Base-by-base conservation (phyloP, 1,140 invertebrate species). In the Pinna nobilis region DNA sequence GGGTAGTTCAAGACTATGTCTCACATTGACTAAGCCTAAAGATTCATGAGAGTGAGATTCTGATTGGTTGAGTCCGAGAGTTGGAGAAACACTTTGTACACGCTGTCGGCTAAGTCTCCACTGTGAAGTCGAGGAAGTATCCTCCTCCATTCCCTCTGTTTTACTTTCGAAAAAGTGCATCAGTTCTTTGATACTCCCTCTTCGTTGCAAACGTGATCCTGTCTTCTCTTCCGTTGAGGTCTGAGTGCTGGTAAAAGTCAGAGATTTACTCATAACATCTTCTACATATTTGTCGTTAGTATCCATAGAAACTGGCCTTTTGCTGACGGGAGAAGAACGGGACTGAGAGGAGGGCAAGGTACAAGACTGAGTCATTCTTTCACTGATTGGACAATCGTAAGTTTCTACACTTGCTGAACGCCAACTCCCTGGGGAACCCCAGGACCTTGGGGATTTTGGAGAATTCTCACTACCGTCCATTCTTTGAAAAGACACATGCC, bases 181-280 rank as follows among this genome's bases (percentile, higher is more conserved):
- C 32, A 86, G 64, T 69, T 86, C 85, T 66, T 86, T 86, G 55
- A 86, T 86, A 76, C 85, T 86, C 13, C 82, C 84, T 66, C 80
- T 71, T 15, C 85, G 75, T 70, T 86, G 75, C 32, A 75, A 30
- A 33, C 65, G 53, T 20, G 61, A 11, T 35, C 55, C 20, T 37
- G 71, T 37, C 55, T 73, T 70, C n/a, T 59, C 68, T 44, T 20
- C 44, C 35, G n/a, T 41, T 1, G 13, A 60, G 25, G n/a, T 47
- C 37, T 23, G 51, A 65, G 23, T 30, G 23, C 15, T 33, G 25
- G 67, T 33, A 55, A 59, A 3, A 33, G 41, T 57, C 20, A 35
- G n/a, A 25, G 47, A 70, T 23, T 59, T 39, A 35, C 67, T 73
- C 74, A 67, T 53, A 20, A 37, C 18, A 23, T 51, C 53, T 18